These are phyloP conservation scores for Spea multiplicata DNA, from an alignment of 2,113 vertebrate species.

Conservation along the genomic window DNA sequence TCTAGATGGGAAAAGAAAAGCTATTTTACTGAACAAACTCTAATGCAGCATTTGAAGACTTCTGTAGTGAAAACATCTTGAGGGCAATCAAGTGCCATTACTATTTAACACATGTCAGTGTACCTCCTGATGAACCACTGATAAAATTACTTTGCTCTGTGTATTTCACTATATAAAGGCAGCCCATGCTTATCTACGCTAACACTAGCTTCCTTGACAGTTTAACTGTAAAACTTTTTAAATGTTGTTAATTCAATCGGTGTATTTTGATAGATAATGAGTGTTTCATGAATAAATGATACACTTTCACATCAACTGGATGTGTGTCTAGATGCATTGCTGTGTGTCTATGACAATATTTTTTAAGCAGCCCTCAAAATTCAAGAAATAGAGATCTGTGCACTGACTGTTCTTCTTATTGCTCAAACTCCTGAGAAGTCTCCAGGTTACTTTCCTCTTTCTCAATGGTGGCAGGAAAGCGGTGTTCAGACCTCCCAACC, in stretches of 20 bases:
- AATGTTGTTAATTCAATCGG: conserved; percentile 78
- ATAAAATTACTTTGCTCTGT: conserved; percentile 64
- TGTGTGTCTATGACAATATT: too few relatives aligned
- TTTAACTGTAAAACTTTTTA: conserved; percentile 74
- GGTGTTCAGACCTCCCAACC: too few relatives aligned
- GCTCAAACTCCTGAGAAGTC: too few relatives aligned
- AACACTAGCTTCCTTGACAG: conserved; percentile 77
- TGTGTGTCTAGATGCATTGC: too few relatives aligned
- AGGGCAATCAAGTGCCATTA: conserved; percentile 72
- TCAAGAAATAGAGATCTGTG: too few relatives aligned
- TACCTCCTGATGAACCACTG: conserved; percentile 69
- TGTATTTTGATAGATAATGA: conserved; percentile 17
- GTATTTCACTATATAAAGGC: conserved; percentile 58
- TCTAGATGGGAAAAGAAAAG: conserved; percentile 73
- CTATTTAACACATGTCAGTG: conserved; percentile 71
- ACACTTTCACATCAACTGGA: too few relatives aligned
- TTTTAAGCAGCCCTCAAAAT: too few relatives aligned
- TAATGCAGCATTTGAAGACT: conserved; percentile 62
- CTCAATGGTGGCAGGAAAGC: too few relatives aligned
- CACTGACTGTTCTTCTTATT: too few relatives aligned
- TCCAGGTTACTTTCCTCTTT: too few relatives aligned
- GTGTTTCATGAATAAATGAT: conserved; percentile 1
- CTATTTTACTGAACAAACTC: conserved; percentile 67
- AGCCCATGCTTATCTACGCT: conserved; percentile 74
- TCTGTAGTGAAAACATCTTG: conserved; percentile 79